Evolutionary conservation across 2,888 invertebrate species (phyloP).

Genomic region (Pecten maximus): DNA sequence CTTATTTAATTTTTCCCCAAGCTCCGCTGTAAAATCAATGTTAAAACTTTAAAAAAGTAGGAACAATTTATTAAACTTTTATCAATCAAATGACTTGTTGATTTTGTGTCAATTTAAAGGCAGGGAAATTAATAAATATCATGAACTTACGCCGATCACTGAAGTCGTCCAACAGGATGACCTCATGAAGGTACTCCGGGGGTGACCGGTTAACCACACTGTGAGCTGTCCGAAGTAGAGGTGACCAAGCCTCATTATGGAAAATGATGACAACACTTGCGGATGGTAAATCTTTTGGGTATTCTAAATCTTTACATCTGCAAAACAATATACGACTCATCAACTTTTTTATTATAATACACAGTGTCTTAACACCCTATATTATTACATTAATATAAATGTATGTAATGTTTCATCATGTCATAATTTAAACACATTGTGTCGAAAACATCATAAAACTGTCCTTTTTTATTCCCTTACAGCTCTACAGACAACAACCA

Average conservation of each 20-base stretch:
- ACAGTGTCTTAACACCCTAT: too few species aligned
- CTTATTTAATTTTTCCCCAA: slow-evolving; percentile 76
- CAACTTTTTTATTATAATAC: too few species aligned
- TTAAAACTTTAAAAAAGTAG: neutral
- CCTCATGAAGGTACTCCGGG: slow-evolving; percentile 90
- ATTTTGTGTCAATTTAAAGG: too few species aligned
- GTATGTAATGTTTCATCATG: too few species aligned
- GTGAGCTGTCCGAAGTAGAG: slow-evolving; percentile 92
- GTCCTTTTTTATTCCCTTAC: too few species aligned
- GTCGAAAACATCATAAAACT: too few species aligned
- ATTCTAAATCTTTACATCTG: slow-evolving; percentile 86
- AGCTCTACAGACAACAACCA: too few species aligned
- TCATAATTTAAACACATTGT: too few species aligned
- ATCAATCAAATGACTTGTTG: too few species aligned
- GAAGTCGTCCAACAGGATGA: slow-evolving; percentile 96
- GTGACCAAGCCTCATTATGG: slow-evolving; percentile 94
- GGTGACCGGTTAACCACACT: slow-evolving; percentile 92
- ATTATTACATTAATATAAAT: too few species aligned
- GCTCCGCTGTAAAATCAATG: slow-evolving; percentile 69
- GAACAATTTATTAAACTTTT: too few species aligned
- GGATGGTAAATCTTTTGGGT: slow-evolving; percentile 87
- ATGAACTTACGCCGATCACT: slow-evolving; percentile 87
- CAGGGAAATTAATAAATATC: too few species aligned
- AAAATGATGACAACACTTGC: slow-evolving; percentile 91
- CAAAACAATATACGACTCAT: slow-evolving; percentile 62